Percentiles rank a stretch among this genome's conserved stretches.
Evolutionary conservation across 2,113 vertebrate species (phyloP).

Genomic region (Perognathus longimembris): DNA sequence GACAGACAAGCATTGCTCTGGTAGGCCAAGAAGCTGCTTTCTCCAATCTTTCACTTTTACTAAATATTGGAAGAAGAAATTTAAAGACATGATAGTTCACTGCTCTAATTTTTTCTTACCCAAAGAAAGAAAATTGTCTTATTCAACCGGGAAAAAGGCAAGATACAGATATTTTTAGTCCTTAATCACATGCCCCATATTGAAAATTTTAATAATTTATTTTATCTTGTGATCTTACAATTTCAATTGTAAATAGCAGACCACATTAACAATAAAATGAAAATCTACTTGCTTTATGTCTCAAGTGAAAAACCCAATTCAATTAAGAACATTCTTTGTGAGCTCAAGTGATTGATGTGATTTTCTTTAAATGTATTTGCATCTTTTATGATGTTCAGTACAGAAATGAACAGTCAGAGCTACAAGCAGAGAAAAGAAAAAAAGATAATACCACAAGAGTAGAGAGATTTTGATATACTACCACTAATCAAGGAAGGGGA

Average conservation of each 20-base stretch:
- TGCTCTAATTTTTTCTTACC: slow-evolving; percentile 17
- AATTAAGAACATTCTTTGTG: slow-evolving; percentile 37
- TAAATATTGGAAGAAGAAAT: slow-evolving; percentile 36
- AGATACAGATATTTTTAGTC: slow-evolving; percentile 12
- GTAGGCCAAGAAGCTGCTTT: not conserved
- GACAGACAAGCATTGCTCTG: not conserved
- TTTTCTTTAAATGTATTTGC: slow-evolving; percentile 47
- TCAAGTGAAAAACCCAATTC: slow-evolving; percentile 27
- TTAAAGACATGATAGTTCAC: slow-evolving; percentile 9
- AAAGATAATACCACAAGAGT: not conserved
- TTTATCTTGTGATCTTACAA: not conserved
- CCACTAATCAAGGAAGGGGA: not conserved
- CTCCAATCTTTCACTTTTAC: not conserved
- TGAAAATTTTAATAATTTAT: slow-evolving; percentile 43
- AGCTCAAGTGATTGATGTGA: slow-evolving; percentile 31
- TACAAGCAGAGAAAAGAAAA: not conserved
- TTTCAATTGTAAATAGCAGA: slow-evolving; percentile 40
- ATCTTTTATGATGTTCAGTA: slow-evolving; percentile 12
- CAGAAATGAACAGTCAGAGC: slow-evolving; percentile 21
- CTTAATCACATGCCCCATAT: not conserved
- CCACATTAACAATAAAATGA: slow-evolving; percentile 38
- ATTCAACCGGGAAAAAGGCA: not conserved
- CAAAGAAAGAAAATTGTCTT: slow-evolving; percentile 22
- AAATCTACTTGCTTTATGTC: not conserved
- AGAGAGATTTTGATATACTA: slow-evolving; percentile 8